Percentiles rank a stretch among this genome's conserved stretches.
phyloP scores from a whole-genome alignment of 2,113 vertebrate species.

The Talpa occidentalis region DNA sequence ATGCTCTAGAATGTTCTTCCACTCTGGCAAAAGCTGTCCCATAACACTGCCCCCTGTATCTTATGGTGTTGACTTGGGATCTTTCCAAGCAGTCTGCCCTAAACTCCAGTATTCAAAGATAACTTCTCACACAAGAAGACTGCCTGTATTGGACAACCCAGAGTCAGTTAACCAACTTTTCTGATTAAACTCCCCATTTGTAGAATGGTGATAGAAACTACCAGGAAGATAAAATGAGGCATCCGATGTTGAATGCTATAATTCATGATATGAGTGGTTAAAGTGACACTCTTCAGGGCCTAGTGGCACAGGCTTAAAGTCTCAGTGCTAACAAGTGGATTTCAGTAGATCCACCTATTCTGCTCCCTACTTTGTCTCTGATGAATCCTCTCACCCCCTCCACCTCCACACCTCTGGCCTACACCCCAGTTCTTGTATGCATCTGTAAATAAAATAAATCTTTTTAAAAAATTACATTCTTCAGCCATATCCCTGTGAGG shows the following conservation, averaged over 20 bases:
- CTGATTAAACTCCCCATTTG: not conserved
- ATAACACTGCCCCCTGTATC: not conserved
- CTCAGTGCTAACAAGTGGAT: no score
- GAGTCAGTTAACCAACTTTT: not conserved
- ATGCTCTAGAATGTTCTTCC: not conserved
- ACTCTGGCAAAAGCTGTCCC: not conserved
- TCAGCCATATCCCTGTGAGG: not conserved
- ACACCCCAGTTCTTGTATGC: no score
- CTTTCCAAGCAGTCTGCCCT: not conserved
- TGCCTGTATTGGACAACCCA: no score
- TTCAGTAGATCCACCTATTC: no score
- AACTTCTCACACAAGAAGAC: not conserved
- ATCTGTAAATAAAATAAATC: no score
- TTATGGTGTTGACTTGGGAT: not conserved
- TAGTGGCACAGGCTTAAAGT: not conserved
- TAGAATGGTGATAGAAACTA: not conserved
- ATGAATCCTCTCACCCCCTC: no score
- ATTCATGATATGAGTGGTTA: not conserved
- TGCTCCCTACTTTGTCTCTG: no score
- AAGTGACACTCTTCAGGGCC: not conserved
- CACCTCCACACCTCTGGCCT: no score
- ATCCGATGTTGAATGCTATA: not conserved
- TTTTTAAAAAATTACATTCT: not conserved
- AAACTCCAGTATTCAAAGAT: not conserved
- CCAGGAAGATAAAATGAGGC: not conserved